Evolutionary conservation across 35 echinoderm and acorn worm species (phyloP), one percentile per base, ranked within the genome.

Genomic region (Apostichopus japonicus): DNA sequence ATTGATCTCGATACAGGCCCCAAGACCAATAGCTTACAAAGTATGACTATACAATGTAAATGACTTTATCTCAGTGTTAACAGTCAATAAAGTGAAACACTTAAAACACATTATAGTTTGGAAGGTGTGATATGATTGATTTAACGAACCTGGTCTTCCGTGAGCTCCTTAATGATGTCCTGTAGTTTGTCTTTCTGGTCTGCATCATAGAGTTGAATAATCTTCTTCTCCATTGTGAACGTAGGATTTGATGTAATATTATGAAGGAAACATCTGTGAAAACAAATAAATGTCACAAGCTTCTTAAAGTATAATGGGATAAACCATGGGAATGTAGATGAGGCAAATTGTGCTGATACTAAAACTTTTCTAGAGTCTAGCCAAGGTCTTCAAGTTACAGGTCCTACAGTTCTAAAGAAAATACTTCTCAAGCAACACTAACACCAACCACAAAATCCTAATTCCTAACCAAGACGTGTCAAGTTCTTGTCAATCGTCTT

Each of bases 141-240:
- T 4, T 44, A 44, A 44, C 33, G 33, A 44, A 87, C 86, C 56
- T 87, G 54, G 24, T 87, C 19, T 22, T 87, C 86, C 23, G 54
- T 65, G 54, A 87, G 86, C 19, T 87, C 56, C 86, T 87, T 87
- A 7, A 87, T 23, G 58, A 87, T 55, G 51, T 17, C 58, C 56
- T 27, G 55, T 1, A 87, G 63, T 53, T 58, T 63, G 11, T 58
- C 56, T 65, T 55, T 67, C 57, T 87, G 17, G 58, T 24, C 63
- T 24, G 86, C 86, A 58, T 87, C 56, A 63, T 87, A 23, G 6
- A 65, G 58, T 16, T 24, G 61, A 24, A 87, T 87, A 27, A 87
- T 87, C 63, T 87, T 71, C 55, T 65, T 87, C 57, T 87, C 86
- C 86, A 87, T 87, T 62, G 4, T 71, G 54, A 62, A 63, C n/a